Evolutionary conservation across 2,888 invertebrate species (phyloP).

Genomic region (Drosophila infuscata): DNA sequence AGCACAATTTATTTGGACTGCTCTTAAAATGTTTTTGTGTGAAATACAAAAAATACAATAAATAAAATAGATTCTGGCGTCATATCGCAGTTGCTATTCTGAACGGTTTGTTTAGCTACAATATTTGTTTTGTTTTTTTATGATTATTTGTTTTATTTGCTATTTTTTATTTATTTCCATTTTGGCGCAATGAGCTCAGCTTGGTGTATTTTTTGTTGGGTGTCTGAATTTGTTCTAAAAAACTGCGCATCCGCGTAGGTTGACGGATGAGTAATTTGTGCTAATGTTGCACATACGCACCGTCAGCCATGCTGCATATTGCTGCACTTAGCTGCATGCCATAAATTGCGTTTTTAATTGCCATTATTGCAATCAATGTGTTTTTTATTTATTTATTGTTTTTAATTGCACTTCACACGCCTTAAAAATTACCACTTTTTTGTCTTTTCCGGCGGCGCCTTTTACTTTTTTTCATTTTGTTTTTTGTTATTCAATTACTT

Average conservation of each 20-base stretch:
- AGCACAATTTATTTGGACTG: conserved; percentile 25
- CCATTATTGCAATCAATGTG: conserved; percentile 37
- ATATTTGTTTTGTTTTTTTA: conserved; percentile 41
- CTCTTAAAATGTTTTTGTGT: conserved; percentile 11
- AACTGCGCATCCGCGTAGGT: conserved; percentile 41
- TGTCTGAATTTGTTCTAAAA: conserved; percentile 59
- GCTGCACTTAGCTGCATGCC: conserved; percentile 24
- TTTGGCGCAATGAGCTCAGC: conserved; percentile 69
- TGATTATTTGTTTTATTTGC: conserved; percentile 37
- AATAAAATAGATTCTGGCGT: conserved; percentile 53
- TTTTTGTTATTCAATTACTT: conserved; percentile 55
- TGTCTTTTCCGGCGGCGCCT: conserved; percentile 55
- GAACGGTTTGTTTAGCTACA: conserved; percentile 58
- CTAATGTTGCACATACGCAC: conserved; percentile 55
- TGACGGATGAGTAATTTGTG: conserved; percentile 65
- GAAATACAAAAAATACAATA: conserved; percentile 8
- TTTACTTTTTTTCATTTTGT: conserved; percentile 46
- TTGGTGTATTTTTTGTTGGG: conserved; percentile 4
- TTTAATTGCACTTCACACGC: conserved; percentile 66
- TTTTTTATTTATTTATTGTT: neutral
- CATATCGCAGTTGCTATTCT: conserved; percentile 39
- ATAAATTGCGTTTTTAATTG: conserved; percentile 52
- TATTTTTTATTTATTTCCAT: conserved; percentile 46
- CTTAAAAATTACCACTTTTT: conserved; percentile 24
- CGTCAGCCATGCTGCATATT: conserved; percentile 22